These are phyloP conservation scores for Mobula hypostoma DNA, from an alignment of 2,113 vertebrate genomes.

Conservation along the genomic window DNA sequence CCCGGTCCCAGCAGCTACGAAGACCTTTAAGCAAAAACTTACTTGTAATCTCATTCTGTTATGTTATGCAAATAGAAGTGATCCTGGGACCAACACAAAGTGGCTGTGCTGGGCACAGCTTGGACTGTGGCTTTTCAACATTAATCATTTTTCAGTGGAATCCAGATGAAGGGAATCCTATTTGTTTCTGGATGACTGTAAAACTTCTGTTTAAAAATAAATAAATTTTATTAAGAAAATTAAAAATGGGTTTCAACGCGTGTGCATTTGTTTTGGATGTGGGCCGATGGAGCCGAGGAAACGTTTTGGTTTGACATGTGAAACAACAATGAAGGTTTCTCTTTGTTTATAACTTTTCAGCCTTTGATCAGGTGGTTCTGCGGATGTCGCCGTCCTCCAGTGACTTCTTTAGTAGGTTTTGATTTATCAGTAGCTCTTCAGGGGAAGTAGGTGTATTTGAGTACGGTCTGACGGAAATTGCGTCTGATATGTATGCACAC, in stretches of 20 bases:
- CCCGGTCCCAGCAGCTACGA: neutral
- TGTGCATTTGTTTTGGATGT: neutral
- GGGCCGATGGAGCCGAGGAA: neutral
- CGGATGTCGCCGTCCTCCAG: no score
- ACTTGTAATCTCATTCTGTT: neutral
- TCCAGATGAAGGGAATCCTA: neutral
- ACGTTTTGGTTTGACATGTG: neutral
- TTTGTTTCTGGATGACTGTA: neutral
- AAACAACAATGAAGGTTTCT: neutral
- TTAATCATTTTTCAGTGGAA: neutral
- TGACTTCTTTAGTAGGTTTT: no score
- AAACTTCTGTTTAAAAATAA: neutral
- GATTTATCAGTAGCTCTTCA: no score
- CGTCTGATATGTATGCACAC: no score
- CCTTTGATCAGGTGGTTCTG: no score
- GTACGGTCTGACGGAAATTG: no score
- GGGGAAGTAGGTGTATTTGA: no score
- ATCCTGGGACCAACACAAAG: neutral
- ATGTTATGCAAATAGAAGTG: neutral
- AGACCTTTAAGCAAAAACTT: neutral
- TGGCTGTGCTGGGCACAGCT: neutral
- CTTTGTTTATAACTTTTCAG: neutral
- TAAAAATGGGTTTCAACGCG: neutral
- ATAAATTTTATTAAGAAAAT: neutral
- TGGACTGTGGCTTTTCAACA: neutral